These are phyloP conservation scores for Mesaphorura yosii DNA, from an alignment of 1,140 invertebrate genomes.

Conservation along the genomic window DNA sequence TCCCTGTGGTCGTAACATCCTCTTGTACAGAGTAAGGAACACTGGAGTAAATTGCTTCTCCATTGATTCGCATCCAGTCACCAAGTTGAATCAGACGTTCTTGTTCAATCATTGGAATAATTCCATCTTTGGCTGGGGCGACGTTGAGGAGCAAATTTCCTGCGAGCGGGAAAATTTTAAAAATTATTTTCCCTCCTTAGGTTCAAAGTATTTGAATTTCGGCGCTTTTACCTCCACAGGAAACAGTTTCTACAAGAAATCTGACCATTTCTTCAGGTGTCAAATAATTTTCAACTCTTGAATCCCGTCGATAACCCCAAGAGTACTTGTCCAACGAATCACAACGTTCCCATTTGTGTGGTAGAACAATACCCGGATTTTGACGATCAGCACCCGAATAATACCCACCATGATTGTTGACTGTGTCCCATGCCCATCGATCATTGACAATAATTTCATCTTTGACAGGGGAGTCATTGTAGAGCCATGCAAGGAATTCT, in stretches of 20 bases:
- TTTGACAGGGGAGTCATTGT: slow-evolving; percentile 36
- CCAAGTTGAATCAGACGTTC: slow-evolving; percentile 45
- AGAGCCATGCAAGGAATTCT: slow-evolving; percentile 13
- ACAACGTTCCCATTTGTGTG: slow-evolving; percentile 82
- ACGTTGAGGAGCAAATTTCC: slow-evolving; percentile 47
- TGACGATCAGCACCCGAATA: slow-evolving; percentile 43
- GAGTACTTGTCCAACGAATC: slow-evolving; percentile 81
- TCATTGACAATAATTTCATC: slow-evolving; percentile 47
- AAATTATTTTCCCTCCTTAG: not conserved
- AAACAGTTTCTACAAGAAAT: slow-evolving; percentile 63
- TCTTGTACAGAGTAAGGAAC: slow-evolving; percentile 40
- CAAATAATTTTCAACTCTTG: slow-evolving; percentile 55
- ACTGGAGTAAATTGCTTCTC: slow-evolving; percentile 45
- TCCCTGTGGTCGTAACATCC: slow-evolving; percentile 38
- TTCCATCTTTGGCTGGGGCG: slow-evolving; percentile 45
- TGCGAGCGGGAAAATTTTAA: slow-evolving; percentile 18
- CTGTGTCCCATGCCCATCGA: slow-evolving; percentile 43
- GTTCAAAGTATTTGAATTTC: not conserved
- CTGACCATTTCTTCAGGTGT: slow-evolving; percentile 57
- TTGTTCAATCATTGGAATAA: slow-evolving; percentile 47
- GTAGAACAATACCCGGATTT: slow-evolving; percentile 40
- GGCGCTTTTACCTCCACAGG: slow-evolving; percentile 51
- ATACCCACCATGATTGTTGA: slow-evolving; percentile 45
- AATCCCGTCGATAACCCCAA: slow-evolving; percentile 75
- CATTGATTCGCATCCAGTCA: slow-evolving; percentile 46